Conservation (phyloP, 2,797 vertebrate genomes). For the Gadopsis marmoratus region DNA sequence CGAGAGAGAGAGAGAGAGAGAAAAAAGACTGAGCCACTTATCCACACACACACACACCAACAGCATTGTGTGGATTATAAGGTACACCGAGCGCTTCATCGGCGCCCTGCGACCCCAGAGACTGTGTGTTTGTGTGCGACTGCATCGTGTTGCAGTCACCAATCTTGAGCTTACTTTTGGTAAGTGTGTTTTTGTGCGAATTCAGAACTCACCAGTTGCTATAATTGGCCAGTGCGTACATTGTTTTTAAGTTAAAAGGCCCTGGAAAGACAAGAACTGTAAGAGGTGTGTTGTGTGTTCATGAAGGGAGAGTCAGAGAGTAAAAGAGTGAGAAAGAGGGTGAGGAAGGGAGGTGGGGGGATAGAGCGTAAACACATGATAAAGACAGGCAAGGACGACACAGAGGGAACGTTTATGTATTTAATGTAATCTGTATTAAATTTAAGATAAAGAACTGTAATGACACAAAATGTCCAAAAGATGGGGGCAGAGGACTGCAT, state of each 20-base stretch:
- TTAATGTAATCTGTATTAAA: neutral
- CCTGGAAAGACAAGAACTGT: neutral
- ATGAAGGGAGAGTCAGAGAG: neutral
- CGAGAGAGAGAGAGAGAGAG: neutral
- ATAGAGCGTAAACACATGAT: too few species aligned
- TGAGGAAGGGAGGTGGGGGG: neutral
- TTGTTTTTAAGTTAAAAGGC: neutral
- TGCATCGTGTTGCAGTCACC: neutral
- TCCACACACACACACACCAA: too few species aligned
- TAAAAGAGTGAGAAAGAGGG: neutral
- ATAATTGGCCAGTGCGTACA: neutral
- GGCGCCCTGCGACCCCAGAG: neutral
- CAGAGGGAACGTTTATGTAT: neutral
- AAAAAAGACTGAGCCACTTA: neutral
- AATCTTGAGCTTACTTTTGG: neutral
- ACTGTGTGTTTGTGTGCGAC: neutral
- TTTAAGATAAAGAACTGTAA: neutral
- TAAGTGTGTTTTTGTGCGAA: neutral
- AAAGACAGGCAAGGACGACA: neutral
- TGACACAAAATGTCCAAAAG: conserved; percentile 17
- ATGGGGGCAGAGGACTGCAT: neutral
- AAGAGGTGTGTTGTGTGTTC: neutral
- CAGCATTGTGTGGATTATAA: too few species aligned
- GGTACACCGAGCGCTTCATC: neutral
- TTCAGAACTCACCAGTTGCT: neutral